Percentiles rank a stretch among this genome's conserved stretches.
Conservation (phyloP, 92 coral and sea anemone species). For the Porites lobata region DNA sequence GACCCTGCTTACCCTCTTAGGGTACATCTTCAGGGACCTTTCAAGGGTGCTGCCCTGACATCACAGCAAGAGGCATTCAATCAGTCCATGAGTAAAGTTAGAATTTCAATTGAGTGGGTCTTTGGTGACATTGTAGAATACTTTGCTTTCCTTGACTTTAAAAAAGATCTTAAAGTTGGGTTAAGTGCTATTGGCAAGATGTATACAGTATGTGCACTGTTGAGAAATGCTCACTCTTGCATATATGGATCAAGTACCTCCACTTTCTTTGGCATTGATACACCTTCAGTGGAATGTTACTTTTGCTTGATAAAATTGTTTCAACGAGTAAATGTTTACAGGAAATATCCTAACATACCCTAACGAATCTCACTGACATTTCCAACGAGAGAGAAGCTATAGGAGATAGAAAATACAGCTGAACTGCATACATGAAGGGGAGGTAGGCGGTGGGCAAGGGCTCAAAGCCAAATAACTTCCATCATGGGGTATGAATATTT, state of each 20-base stretch:
- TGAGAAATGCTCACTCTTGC: not conserved
- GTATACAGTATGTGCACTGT: not conserved
- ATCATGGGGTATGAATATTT: no score
- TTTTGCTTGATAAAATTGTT: no score
- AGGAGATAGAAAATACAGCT: no score
- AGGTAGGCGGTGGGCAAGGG: no score
- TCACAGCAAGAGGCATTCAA: slow-evolving; percentile 14
- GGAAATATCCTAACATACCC: no score
- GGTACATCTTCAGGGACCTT: slow-evolving; percentile 18
- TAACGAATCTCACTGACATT: no score
- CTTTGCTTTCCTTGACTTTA: not conserved
- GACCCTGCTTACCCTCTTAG: slow-evolving; percentile 14
- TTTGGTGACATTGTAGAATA: not conserved
- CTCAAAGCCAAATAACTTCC: no score
- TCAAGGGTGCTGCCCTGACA: slow-evolving; percentile 4
- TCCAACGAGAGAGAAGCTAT: no score
- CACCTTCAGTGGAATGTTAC: not conserved
- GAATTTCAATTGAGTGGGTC: not conserved
- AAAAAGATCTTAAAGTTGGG: not conserved
- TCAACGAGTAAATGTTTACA: no score
- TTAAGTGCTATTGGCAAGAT: no score
- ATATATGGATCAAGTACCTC: slow-evolving; percentile 1
- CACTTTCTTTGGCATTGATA: not conserved
- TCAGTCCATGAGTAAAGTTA: slow-evolving; percentile 23
- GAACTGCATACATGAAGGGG: no score